Percentiles rank a stretch among this genome's conserved stretches.
These are phyloP conservation scores for Zaprionus lachaisei DNA, from an alignment of 1,140 invertebrate species.

Conservation along the genomic window DNA sequence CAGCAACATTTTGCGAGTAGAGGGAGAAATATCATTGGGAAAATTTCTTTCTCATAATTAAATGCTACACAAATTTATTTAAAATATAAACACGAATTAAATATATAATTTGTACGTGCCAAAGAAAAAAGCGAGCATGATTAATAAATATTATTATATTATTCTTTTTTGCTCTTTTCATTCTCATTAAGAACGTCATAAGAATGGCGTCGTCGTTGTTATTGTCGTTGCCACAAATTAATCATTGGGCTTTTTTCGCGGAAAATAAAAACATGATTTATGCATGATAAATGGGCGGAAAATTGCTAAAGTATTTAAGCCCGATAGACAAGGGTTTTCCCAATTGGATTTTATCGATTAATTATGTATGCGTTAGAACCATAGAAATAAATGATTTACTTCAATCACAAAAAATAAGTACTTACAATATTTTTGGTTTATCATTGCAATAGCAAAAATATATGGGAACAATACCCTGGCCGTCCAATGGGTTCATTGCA, in stretches of 20 bases:
- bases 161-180: not conserved
- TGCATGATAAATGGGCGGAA: not conserved
- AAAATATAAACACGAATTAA: constrained; percentile 7
- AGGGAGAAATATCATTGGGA: constrained; percentile 18
- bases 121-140: not conserved
- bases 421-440: not conserved
- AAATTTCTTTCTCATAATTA: constrained; percentile 26
- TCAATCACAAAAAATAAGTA: not conserved
- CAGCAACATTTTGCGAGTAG: not conserved
- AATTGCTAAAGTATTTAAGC: not conserved
- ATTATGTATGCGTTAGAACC: not conserved
- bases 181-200: constrained; percentile 5
- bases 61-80: constrained; percentile 32
- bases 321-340: not conserved
- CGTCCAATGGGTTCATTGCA: constrained; percentile 17
- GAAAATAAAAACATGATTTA: not conserved
- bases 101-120: constrained; percentile 1
- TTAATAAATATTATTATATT: constrained; percentile 12
- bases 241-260: constrained; percentile 4
- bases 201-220: not conserved
- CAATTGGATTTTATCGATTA: not conserved
- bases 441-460: not conserved
- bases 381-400: not conserved
- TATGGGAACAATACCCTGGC: not conserved
- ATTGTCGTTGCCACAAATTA: not conserved